A percentile compares a stretch with the other conserved stretches of the same genome.
Conservation (phyloP, 2,888 invertebrate species). For the Synergus japonicus region DNA sequence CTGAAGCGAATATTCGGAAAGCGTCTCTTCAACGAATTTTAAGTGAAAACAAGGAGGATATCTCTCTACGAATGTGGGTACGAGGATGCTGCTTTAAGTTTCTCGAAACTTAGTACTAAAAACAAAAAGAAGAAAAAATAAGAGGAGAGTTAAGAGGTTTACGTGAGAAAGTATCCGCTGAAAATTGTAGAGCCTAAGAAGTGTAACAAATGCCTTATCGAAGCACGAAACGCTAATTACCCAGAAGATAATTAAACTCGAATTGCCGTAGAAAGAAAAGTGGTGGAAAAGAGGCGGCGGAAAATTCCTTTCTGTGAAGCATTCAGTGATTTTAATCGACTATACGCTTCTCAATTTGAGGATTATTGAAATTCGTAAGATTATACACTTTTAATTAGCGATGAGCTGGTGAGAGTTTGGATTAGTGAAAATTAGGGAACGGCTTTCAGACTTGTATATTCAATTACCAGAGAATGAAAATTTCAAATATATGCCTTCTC, state of each 20-base stretch:
- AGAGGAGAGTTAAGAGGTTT: slow-evolving; percentile 47
- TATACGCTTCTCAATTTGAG: not conserved
- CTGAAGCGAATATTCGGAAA: slow-evolving; percentile 1
- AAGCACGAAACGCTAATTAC: slow-evolving; percentile 21
- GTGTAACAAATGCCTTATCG: not conserved
- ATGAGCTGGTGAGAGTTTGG: not conserved
- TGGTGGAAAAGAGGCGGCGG: not conserved
- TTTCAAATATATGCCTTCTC: not conserved
- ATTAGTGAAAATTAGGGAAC: not conserved
- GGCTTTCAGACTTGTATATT: not conserved
- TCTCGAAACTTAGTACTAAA: slow-evolving; percentile 4
- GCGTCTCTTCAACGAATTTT: slow-evolving; percentile 5
- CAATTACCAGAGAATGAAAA: not conserved
- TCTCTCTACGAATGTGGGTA: not conserved
- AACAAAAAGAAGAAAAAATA: slow-evolving; percentile 40
- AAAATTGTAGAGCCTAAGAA: slow-evolving; percentile 9
- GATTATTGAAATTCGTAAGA: slow-evolving; percentile 1
- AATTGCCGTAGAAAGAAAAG: slow-evolving; percentile 1
- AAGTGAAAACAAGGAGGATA: slow-evolving; percentile 27
- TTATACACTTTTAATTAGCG: not conserved
- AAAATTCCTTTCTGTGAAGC: not conserved
- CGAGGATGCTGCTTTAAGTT: not conserved
- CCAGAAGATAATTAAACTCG: slow-evolving; percentile 14
- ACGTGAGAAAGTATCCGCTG: slow-evolving; percentile 30
- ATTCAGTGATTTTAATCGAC: not conserved